phyloP scores from a whole-genome alignment of 2,888 invertebrate genomes.

The Biston betularia region DNA sequence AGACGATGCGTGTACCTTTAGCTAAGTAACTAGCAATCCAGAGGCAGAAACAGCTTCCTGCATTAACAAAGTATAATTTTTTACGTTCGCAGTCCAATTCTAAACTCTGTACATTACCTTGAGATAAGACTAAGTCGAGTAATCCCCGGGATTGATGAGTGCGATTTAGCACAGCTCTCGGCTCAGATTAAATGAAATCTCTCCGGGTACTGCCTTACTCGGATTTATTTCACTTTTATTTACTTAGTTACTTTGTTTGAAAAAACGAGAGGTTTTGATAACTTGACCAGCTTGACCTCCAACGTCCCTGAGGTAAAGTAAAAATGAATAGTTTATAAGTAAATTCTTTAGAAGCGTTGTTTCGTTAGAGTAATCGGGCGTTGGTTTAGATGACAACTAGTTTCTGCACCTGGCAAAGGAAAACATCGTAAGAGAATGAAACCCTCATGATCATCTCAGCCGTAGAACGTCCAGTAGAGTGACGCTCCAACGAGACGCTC shows the following conservation, averaged over 20 bases:
- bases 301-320: too few species aligned
- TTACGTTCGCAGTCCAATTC: slow-evolving; percentile 17
- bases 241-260: slow-evolving; percentile 43
- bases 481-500: too few species aligned
- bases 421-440: too few species aligned
- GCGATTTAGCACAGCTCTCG: slow-evolving; percentile 67
- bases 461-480: too few species aligned
- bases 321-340: too few species aligned
- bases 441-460: too few species aligned
- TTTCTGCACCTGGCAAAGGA: too few species aligned
- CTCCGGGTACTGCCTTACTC: slow-evolving; percentile 60
- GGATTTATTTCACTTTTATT: slow-evolving; percentile 56
- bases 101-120: slow-evolving; percentile 38
- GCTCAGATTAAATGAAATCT: slow-evolving; percentile 73
- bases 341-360: too few species aligned
- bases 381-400: too few species aligned
- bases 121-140: slow-evolving; percentile 56
- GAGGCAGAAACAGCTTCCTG: neutral
- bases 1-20: too few species aligned
- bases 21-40: neutral
- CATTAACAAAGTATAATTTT: slow-evolving; percentile 10
- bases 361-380: too few species aligned
- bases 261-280: slow-evolving; percentile 5
- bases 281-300: neutral
- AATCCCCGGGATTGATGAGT: slow-evolving; percentile 72